Base-by-base conservation (phyloP, 2,888 invertebrate species). In the Criorhina ranunculi region DNA sequence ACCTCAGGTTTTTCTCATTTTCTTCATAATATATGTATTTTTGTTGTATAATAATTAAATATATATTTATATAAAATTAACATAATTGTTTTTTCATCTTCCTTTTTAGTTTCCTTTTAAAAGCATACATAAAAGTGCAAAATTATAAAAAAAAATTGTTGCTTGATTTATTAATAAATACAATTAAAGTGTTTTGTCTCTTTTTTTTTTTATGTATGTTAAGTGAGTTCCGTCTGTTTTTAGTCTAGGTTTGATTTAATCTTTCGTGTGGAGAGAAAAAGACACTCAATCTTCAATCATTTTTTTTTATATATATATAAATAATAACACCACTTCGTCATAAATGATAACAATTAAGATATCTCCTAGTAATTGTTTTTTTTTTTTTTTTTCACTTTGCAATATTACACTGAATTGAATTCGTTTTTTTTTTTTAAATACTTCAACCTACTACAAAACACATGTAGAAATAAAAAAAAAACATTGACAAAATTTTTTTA, bases 1-100 rank as follows among this genome's bases (percentile, higher is more conserved):
- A 55, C 60, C 64, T 67, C 69, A 77, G 79, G 59, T 83, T 77
- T 80, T 72, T 83, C 73, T 70, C 53, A 69, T 64, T 77, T 80
- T 77, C 85, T 85, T 73, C 86, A 86, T 83, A 66, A 83, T 79
- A 79, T 79, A 79, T 24, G n/a, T n/a, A n/a, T 81, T 78, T 72
- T 86, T 86, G 73, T 86, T 62, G 76, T 86, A 81, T 87, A 87
- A 86, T 86, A 86, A 88, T 86, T 87, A 87, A 87, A 88, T 86
- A 86, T 87, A 86, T 82, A 82, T 86, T 87, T 77, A 87, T 85
- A 86, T 82, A 85, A 83, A 87, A 86, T 85, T 87, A 87, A 77
- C 87, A 87, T 83, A 87, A 83, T 75, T 79, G 79, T 82, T 87
- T 86, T 72, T 67, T 46, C 19, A 24, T 24, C 87, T 69, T 76